These are phyloP conservation scores for Cyprinus carpio DNA, from an alignment of 2,113 vertebrate species.

Conservation along the genomic window DNA sequence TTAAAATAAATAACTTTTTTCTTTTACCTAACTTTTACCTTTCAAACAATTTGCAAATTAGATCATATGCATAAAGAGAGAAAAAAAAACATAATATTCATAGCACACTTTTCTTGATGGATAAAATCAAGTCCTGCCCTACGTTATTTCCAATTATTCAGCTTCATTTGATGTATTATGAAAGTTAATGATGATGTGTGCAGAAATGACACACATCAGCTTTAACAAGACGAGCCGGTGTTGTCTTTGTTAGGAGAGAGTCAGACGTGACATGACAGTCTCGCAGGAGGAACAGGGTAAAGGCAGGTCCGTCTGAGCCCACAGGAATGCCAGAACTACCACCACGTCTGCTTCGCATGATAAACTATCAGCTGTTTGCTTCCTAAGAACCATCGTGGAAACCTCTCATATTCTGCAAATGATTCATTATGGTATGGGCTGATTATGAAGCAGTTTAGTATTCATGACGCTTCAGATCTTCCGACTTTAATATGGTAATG, in stretches of 20 bases:
- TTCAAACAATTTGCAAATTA: too few relatives aligned
- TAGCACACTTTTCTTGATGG: background rate
- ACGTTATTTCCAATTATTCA: background rate
- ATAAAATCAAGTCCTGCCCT: background rate
- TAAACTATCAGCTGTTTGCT: background rate
- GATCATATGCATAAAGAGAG: too few relatives aligned
- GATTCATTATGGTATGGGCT: background rate
- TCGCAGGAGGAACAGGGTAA: background rate
- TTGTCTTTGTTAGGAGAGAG: background rate
- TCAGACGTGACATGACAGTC: background rate
- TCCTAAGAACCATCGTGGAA: background rate
- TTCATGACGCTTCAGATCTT: slow-evolving; percentile 4
- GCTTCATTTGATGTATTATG: background rate
- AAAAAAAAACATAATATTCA: background rate
- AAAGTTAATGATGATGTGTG: background rate
- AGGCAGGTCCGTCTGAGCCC: background rate
- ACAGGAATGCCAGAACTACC: background rate
- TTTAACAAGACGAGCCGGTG: background rate
- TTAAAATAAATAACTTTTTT: too few relatives aligned
- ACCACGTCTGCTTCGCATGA: background rate
- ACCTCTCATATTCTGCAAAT: background rate
- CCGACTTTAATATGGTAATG: background rate
- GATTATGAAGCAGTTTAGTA: background rate
- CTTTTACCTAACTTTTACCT: too few relatives aligned
- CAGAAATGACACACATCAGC: slow-evolving; percentile 3